Conservation (phyloP, 2,888 invertebrate genomes). For the Drosophila pullipes region DNA sequence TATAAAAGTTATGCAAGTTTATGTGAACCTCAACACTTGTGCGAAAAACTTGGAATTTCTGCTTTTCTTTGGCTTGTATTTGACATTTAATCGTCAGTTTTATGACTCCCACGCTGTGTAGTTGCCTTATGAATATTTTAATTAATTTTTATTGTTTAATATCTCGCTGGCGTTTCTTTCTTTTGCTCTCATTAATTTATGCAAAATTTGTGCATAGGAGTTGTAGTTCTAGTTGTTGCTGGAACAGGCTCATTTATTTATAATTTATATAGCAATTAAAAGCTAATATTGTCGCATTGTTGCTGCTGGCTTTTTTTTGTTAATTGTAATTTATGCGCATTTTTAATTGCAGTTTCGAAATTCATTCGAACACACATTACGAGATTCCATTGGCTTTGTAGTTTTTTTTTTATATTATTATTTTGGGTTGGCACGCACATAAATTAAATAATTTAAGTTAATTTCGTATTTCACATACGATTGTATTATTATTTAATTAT, state of each 20-base stretch:
- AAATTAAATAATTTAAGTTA: constrained; percentile 78
- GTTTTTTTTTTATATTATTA: constrained; percentile 15
- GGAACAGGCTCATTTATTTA: constrained; percentile 63
- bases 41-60: constrained; percentile 8
- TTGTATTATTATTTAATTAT: constrained; percentile 75
- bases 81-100: constrained; percentile 70
- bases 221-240: constrained; percentile 22
- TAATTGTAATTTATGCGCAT: constrained; percentile 74
- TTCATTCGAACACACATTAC: constrained; percentile 15
- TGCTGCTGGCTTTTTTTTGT: constrained; percentile 4
- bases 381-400: constrained; percentile 42
- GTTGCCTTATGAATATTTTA: constrained; percentile 71
- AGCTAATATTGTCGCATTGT: constrained; percentile 67
- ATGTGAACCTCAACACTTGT: constrained; percentile 3
- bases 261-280: constrained; percentile 77
- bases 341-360: constrained; percentile 58
- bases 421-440: constrained; percentile 34
- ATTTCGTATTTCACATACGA: constrained; percentile 62
- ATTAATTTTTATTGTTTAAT: constrained; percentile 72
- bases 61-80: constrained; percentile 28
- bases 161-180: constrained; percentile 1
- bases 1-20: constrained; percentile 4
- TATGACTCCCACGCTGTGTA: constrained; percentile 23
- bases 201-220: constrained; percentile 56
- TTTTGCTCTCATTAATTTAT: constrained; percentile 55